These are phyloP conservation scores for Nyctibius grandis DNA, from an alignment of 2,797 vertebrate species.

Conservation along the genomic window DNA sequence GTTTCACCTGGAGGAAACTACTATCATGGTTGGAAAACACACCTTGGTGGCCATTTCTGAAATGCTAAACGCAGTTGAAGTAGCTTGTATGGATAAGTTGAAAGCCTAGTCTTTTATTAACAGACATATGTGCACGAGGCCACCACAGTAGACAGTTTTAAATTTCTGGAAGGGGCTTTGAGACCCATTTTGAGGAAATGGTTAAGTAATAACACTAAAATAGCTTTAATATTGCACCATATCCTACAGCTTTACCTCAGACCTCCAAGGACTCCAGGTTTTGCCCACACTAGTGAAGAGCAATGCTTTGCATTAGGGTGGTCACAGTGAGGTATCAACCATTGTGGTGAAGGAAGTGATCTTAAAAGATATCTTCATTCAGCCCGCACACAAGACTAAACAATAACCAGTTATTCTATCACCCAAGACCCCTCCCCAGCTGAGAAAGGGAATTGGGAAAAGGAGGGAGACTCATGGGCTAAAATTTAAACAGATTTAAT, in stretches of 20 bases:
- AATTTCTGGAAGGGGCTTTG: neutral
- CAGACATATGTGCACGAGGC: neutral
- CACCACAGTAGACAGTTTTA: neutral
- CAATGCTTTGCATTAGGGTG: neutral
- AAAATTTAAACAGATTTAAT: no score
- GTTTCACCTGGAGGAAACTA: neutral
- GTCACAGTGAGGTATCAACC: neutral
- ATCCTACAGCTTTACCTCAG: neutral
- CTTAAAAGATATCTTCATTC: no score
- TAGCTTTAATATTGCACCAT: neutral
- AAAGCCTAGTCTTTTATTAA: neutral
- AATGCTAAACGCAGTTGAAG: neutral
- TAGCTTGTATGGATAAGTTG: neutral
- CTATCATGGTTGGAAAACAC: neutral
- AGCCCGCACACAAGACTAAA: no score
- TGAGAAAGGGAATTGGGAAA: no score
- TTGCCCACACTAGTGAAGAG: neutral
- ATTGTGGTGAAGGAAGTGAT: neutral
- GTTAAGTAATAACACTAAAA: neutral
- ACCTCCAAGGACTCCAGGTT: neutral
- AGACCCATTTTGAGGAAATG: neutral
- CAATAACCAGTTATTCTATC: no score
- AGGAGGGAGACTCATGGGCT: no score
- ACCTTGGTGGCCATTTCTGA: neutral
- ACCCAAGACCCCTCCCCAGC: no score